phyloP scores from a whole-genome alignment of 2,113 vertebrate genomes.

The Aptenodytes patagonicus region DNA sequence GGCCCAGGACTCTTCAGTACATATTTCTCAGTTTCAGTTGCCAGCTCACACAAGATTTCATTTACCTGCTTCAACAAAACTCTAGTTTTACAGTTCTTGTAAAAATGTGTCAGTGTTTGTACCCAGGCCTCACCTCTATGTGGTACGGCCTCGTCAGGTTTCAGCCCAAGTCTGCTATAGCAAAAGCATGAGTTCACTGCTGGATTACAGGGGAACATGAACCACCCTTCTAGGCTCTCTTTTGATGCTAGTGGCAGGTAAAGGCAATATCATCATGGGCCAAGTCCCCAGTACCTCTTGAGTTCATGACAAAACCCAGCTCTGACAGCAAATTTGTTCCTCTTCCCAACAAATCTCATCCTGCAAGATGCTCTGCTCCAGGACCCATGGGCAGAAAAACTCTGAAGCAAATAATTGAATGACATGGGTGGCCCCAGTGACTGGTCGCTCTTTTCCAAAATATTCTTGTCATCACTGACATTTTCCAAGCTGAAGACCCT shows the following conservation, averaged over 20 bases:
- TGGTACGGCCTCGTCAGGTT: not conserved
- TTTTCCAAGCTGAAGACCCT: not conserved
- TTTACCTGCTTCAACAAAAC: not conserved
- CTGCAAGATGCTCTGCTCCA: not conserved
- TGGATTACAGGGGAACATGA: not conserved
- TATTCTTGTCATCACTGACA: not conserved
- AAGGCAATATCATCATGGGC: not conserved
- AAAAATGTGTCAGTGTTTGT: not conserved
- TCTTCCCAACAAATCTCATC: not conserved
- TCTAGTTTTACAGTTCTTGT: not conserved
- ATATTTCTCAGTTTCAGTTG: not conserved
- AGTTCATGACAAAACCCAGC: not conserved
- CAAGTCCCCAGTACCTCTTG: not conserved
- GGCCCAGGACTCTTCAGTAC: not conserved
- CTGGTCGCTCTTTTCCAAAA: not conserved
- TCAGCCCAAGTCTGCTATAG: not conserved
- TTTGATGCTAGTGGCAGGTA: not conserved
- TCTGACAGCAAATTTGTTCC: not conserved
- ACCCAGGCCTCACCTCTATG: not conserved
- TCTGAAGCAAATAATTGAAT: not conserved
- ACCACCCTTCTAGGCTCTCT: not conserved
- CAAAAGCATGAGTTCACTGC: not conserved
- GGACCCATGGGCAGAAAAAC: not conserved
- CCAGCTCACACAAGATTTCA: not conserved
- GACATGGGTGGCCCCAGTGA: too few species aligned